A percentile compares a stretch with the other conserved stretches of the same genome.
phyloP scores from a whole-genome alignment of 2,113 vertebrate genomes.

The Antechinus flavipes region DNA sequence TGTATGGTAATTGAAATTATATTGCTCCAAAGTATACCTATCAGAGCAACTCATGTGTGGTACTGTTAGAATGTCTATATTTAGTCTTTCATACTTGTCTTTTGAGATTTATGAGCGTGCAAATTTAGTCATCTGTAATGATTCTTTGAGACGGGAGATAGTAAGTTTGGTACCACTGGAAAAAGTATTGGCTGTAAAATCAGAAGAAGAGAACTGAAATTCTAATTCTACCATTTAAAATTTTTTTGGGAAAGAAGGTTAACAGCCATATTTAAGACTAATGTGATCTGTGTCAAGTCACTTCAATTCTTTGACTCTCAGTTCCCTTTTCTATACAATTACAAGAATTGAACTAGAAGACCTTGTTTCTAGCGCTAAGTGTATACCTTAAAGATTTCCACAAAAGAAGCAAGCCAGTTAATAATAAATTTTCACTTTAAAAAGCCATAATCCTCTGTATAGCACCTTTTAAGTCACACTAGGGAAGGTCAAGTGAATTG shows the following conservation, averaged over 20 bases:
- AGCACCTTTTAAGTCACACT: background rate
- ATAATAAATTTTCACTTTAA: background rate
- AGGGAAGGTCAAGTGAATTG: background rate
- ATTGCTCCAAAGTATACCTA: background rate
- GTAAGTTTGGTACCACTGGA: background rate
- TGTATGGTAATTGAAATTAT: background rate
- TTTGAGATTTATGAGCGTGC: background rate
- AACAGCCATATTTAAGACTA: background rate
- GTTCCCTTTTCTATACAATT: background rate
- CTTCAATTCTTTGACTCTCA: background rate
- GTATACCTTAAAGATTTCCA: background rate
- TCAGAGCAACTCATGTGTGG: no score
- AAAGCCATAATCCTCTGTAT: background rate
- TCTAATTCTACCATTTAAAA: background rate
- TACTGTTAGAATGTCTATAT: background rate
- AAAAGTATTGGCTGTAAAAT: background rate
- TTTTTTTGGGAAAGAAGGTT: no score
- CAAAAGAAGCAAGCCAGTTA: background rate
- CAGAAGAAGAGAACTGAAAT: background rate
- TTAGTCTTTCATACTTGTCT: background rate
- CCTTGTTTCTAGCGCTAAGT: background rate
- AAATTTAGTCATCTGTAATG: background rate
- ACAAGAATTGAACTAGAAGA: background rate
- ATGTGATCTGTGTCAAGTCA: background rate
- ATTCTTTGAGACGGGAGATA: background rate